Base-by-base conservation (phyloP, 2,888 invertebrate species). In the Tetropium fuscum region DNA sequence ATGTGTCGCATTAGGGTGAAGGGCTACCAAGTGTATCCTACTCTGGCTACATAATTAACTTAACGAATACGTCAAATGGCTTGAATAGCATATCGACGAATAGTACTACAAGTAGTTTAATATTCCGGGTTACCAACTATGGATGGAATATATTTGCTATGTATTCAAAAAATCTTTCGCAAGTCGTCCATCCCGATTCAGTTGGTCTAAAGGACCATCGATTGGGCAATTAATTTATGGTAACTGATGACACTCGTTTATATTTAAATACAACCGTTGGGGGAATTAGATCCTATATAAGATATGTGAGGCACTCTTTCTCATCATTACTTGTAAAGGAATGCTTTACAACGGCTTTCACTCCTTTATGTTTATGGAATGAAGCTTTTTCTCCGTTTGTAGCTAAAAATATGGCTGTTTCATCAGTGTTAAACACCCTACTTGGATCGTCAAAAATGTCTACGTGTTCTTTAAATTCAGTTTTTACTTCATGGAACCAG, bases 171-270 rank as follows among this genome's bases (percentile, higher is more conserved):
- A 54, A 44, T 36, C 36, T 30, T 13, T 40, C 41, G 22, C 56
- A 19, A 10, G 48, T 41, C 48, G 48, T 56, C 45, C 53, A 54
- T 60, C 58, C 55, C 63, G 61, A 38, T 72, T 68, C 60, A 19
- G 43, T 34, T 32, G 10, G n/a, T 15, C 36, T 11, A 36, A 36
- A 36, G 7, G 8, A 36, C 36, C 30, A 30, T 10, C 10, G 30
- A 30, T 30, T 30, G 30, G 30, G n/a, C n/a, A 10, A 30, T 10
- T 30, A n/a, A 30, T 30, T 30, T 30, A 30, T 30, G 30, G 11
- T 30, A 30, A 30, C 30, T 10, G 30, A 10, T 30, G 30, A 11
- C 10, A 30, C 30, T 30, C 10, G 30, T 30, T 30, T n/a, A n/a
- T n/a, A n/a, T n/a, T n/a, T n/a, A n/a, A n/a, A n/a, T n/a, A n/a